These are phyloP conservation scores for Papilio polyxenes DNA, from an alignment of 1,140 invertebrate genomes.

Conservation along the genomic window DNA sequence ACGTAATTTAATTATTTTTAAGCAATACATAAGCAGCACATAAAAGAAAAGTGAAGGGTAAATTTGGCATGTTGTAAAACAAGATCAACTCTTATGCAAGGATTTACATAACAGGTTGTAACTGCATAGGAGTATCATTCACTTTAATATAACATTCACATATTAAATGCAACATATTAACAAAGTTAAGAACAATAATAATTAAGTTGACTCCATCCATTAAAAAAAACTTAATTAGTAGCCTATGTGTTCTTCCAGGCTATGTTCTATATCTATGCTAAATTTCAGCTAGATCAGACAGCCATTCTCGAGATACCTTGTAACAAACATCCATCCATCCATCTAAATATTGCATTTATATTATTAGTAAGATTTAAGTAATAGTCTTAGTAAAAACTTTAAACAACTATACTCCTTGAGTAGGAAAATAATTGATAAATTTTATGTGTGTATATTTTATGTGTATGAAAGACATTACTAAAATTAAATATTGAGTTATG, in stretches of 20 bases:
- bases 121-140: background rate
- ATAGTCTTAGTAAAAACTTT: background rate
- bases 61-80: constrained; percentile 13
- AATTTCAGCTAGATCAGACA: no score
- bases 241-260: no score
- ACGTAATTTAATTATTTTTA: background rate
- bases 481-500: background rate
- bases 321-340: no score
- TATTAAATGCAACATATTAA: constrained; percentile 1
- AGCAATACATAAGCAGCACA: no score
- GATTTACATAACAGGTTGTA: constrained; percentile 31
- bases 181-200: background rate
- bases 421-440: background rate
- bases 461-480: background rate
- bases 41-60: constrained; percentile 33
- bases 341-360: no score
- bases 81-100: constrained; percentile 32
- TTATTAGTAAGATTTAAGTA: background rate
- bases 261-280: no score
- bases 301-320: no score
- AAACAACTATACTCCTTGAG: background rate
- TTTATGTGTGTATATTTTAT: background rate
- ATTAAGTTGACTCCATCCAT: background rate
- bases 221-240: no score
- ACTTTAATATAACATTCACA: background rate